phyloP scores from a whole-genome alignment of 2,888 invertebrate genomes.

The Branchipolynoe longqiensis region DNA sequence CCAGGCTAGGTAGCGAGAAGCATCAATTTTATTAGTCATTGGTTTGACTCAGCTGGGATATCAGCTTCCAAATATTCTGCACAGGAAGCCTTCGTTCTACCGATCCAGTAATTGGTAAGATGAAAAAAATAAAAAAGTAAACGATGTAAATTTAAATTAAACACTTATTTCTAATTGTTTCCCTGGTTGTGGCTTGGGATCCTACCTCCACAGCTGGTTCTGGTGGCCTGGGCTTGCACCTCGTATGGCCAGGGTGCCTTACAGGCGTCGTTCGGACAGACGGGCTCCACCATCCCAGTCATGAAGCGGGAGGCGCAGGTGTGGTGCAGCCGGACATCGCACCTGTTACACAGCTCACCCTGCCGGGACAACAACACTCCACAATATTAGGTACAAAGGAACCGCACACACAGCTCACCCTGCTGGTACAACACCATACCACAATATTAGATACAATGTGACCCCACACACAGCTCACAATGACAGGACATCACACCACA shows the following conservation, averaged over 20 bases:
- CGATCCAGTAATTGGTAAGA: no score
- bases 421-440: not conserved
- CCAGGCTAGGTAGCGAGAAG: no score
- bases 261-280: constrained; percentile 33
- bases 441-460: not conserved
- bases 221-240: not conserved
- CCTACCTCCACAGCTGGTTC: no score
- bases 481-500: not conserved
- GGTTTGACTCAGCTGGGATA: no score
- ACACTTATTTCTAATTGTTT: no score
- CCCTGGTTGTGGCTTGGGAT: no score
- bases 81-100: no score
- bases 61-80: no score
- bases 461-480: not conserved
- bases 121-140: no score
- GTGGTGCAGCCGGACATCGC: constrained; percentile 50
- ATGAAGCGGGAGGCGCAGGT: constrained; percentile 47
- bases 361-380: not conserved
- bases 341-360: constrained; percentile 53
- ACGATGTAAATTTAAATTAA: no score
- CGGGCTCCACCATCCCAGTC: not conserved
- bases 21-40: no score
- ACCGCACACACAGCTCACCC: not conserved
- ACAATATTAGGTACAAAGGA: not conserved
- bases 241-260: constrained; percentile 46